Evolutionary conservation across 2,113 vertebrate species (phyloP).

Genomic region (Trematocara nigrifrons): DNA sequence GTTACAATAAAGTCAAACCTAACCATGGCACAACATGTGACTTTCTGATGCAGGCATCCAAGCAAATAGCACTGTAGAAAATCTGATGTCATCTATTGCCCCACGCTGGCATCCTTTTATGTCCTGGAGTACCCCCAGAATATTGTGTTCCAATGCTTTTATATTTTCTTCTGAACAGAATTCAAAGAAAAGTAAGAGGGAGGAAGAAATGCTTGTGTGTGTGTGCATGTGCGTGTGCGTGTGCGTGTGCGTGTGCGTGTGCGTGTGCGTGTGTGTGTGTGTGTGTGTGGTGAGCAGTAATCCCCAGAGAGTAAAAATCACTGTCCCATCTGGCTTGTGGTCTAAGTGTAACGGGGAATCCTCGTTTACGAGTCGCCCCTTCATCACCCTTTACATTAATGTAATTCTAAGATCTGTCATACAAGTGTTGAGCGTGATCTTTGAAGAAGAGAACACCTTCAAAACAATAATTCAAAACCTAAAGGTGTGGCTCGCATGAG

Average conservation of each 20-base stretch:
- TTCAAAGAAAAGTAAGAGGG: background rate
- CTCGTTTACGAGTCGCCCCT: background rate
- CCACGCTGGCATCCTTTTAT: background rate
- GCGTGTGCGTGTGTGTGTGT: background rate
- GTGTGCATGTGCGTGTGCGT: background rate
- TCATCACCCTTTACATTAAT: background rate
- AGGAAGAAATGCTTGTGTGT: background rate
- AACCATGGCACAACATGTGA: background rate
- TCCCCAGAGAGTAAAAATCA: background rate
- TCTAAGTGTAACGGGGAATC: background rate
- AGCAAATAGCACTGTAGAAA: background rate
- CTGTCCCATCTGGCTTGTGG: slow-evolving; percentile 38
- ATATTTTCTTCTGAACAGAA: background rate
- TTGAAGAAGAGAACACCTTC: background rate
- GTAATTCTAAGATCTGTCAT: background rate
- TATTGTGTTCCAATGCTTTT: background rate
- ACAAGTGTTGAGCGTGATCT: background rate
- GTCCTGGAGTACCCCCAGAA: background rate
- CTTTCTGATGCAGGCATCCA: background rate
- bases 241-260: background rate
- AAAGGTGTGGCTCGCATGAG: background rate
- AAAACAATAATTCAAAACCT: too few relatives aligned
- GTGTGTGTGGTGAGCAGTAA: background rate
- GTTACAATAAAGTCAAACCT: background rate
- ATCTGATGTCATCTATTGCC: background rate